Base-by-base conservation (phyloP, 1,140 invertebrate genomes). In the Calephelis virginiensis region DNA sequence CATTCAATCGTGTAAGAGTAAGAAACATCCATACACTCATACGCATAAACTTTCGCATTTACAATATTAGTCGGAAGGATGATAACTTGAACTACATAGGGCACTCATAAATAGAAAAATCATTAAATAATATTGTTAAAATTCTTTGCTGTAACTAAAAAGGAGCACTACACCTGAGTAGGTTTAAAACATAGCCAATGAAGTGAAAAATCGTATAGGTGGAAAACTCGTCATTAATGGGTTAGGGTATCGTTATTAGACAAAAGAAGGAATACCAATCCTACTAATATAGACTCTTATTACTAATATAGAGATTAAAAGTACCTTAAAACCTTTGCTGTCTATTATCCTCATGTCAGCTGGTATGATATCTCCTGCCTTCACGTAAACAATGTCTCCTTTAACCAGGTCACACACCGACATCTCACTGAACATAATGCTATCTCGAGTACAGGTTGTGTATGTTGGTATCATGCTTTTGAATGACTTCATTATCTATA, bases 401-500 rank as follows among this genome's bases (percentile, higher is more conserved):
- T 76, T 89, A 46, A 89, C 88, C 28, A 90, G 59, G 45, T 84
- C 70, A 12, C 72, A 59, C 0, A 86, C 86, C 40, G 74, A 75
- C 4, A 75, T 83, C 1, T 79, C 75, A 2, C 62, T 59, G 50
- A 77, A 73, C 46, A 80, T 50, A 1, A 76, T 50, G 0, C 85
- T 84, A 61, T 85, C 81, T n/a, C 88, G 76, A 8, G 82, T 70
- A 46, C 88, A 90, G 40, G 59, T 78, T 4, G 88, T 66, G 56
- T 78, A 78, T 14, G 77, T 68, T 7, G 88, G 88, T 74, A 90
- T 83, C 84, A 89, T 85, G 46, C 72, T 89, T 63, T 90, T 89
- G 63, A 90, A 90, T 7, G 83, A 78, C 38, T 85, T 86, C 81
- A 87, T 83, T 92, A 94, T 82, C 91, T 90, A 61, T 81, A 14